phyloP scores from a whole-genome alignment of 2,113 vertebrate genomes.

The Ctenomys sociabilis region DNA sequence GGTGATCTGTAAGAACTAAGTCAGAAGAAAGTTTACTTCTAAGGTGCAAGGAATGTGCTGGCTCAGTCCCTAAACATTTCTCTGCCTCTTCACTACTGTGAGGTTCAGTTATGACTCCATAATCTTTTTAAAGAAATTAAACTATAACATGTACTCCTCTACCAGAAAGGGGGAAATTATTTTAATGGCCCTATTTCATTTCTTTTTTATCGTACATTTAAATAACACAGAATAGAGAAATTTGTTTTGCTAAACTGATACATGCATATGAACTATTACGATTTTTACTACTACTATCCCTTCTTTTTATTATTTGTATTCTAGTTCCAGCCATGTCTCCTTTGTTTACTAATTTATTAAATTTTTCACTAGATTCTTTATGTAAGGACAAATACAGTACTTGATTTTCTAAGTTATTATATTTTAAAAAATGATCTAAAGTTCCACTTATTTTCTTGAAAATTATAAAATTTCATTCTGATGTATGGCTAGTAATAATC shows the following conservation, averaged over 20 bases:
- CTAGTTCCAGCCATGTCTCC: background rate
- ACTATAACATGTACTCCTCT: background rate
- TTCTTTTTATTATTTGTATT: background rate
- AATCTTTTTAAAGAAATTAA: conserved; percentile 29
- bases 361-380: background rate
- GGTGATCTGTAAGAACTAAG: background rate
- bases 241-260: background rate
- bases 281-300: background rate
- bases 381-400: background rate
- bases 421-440: background rate
- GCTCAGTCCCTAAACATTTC: background rate
- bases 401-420: background rate
- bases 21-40: background rate
- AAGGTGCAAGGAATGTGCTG: background rate
- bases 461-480: background rate
- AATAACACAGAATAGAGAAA: background rate
- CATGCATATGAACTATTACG: background rate
- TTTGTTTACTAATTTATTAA: background rate
- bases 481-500: background rate
- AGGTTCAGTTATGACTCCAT: background rate
- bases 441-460: background rate
- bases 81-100: background rate
- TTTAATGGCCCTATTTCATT: background rate
- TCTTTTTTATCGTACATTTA: background rate
- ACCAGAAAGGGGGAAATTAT: background rate